These are phyloP conservation scores for Polypedilum vanderplanki DNA, from an alignment of 1,140 invertebrate species.

Conservation along the genomic window DNA sequence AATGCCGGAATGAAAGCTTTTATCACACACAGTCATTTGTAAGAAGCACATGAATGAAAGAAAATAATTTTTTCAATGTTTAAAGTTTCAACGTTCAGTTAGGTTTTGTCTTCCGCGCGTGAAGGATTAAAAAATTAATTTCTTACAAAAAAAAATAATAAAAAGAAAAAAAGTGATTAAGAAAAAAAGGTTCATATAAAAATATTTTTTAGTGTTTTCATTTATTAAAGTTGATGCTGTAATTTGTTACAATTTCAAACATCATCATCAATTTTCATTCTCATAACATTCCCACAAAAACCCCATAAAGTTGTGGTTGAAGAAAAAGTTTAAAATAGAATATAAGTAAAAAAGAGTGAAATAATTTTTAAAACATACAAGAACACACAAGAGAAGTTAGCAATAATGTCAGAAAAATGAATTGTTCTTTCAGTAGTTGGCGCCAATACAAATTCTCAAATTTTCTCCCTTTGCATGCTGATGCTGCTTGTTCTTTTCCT, in stretches of 20 bases:
- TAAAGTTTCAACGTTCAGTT: too few relatives aligned
- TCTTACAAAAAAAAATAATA: too few relatives aligned
- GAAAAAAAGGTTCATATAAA: too few relatives aligned
- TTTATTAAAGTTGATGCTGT: not conserved
- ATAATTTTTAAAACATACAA: not conserved
- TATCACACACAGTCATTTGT: too few relatives aligned
- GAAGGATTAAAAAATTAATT: too few relatives aligned
- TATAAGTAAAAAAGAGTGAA: not conserved
- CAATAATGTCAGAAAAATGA: conserved; percentile 13
- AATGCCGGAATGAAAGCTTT: too few relatives aligned
- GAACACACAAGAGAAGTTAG: not conserved
- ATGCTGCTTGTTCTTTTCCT: not conserved
- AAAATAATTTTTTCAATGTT: too few relatives aligned
- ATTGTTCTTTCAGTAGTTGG: not conserved
- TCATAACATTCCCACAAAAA: not conserved
- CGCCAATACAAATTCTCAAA: not conserved
- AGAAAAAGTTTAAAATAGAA: not conserved
- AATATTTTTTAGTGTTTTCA: too few relatives aligned
- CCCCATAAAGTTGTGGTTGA: not conserved
- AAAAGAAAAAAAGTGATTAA: too few relatives aligned
- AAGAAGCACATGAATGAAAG: too few relatives aligned
- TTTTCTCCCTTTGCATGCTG: not conserved
- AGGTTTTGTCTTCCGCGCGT: too few relatives aligned
- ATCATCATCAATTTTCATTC: conserved; percentile 6
- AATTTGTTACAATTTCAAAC: not conserved